phyloP scores from a whole-genome alignment of 2,797 vertebrate genomes.

The Distichodus sexfasciatus region DNA sequence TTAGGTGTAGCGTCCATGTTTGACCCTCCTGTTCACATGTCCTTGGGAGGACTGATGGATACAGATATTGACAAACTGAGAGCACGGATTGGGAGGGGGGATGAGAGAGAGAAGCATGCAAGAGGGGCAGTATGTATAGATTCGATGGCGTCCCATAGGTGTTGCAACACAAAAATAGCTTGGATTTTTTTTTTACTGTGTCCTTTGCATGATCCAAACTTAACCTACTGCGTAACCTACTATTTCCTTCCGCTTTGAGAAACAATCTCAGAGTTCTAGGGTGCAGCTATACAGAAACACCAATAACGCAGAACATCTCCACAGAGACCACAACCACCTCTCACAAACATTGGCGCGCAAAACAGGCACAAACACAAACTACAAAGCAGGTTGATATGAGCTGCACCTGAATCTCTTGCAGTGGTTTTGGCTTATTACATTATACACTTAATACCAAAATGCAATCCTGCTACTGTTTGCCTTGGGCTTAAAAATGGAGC shows the following conservation, averaged over 20 bases:
- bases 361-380: background rate
- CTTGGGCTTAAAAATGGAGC: constrained; percentile 12
- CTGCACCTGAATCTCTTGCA: background rate
- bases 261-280: constrained; percentile 3
- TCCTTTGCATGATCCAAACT: background rate
- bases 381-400: background rate
- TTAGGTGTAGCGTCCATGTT: constrained; percentile 71
- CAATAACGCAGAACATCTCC: constrained; percentile 4
- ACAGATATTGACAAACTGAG: constrained; percentile 71
- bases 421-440: constrained; percentile 13
- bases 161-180: background rate
- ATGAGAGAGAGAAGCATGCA: constrained; percentile 34
- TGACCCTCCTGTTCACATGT: constrained; percentile 69
- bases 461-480: constrained; percentile 13
- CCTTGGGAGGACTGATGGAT: constrained; percentile 72
- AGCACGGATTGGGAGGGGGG: constrained; percentile 28
- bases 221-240: background rate
- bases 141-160: constrained; percentile 7
- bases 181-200: background rate
- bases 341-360: background rate
- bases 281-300: background rate
- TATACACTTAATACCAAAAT: constrained; percentile 24
- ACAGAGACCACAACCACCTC: background rate
- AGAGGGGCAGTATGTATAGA: constrained; percentile 36
- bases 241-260: background rate